Conservation (phyloP, 2,797 vertebrate genomes). For the Epinephelus malabaricus region DNA sequence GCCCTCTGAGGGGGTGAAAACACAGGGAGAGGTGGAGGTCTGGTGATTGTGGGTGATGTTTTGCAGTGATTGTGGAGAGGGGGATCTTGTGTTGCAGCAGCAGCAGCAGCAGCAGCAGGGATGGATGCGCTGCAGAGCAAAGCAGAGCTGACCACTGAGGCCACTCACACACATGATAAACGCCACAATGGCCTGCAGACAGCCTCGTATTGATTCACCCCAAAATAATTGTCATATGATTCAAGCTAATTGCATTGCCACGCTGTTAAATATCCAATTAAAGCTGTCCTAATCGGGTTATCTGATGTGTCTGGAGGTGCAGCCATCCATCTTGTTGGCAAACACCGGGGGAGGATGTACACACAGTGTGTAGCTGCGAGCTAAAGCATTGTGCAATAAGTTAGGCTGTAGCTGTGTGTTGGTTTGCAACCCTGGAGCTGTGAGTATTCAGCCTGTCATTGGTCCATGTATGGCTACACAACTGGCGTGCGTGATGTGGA, state of each 20-base stretch:
- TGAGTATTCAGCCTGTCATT: constrained; percentile 10
- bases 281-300: constrained; percentile 65
- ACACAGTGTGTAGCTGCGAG: constrained; percentile 23
- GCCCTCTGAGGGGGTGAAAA: not conserved
- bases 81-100: constrained; percentile 69
- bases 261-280: constrained; percentile 65
- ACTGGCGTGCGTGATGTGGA: constrained; percentile 47
- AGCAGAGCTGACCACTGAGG: constrained; percentile 72
- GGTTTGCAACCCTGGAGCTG: constrained; percentile 34
- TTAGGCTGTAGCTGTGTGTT: constrained; percentile 52
- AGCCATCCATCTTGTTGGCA: constrained; percentile 77
- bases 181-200: constrained; percentile 63
- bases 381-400: constrained; percentile 46
- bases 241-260: constrained; percentile 52
- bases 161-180: constrained; percentile 48
- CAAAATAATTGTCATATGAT: constrained; percentile 59
- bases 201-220: constrained; percentile 58
- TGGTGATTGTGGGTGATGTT: constrained; percentile 72
- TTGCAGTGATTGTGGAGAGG: constrained; percentile 77
- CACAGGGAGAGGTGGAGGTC: not conserved
- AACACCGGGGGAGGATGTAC: constrained; percentile 39
- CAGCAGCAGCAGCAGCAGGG: constrained; percentile 70
- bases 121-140: constrained; percentile 86
- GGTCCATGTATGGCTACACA: constrained; percentile 36
- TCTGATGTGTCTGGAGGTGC: constrained; percentile 68